Evolutionary conservation across 2,888 invertebrate genomes (phyloP).

Genomic region (Bellardia pandia): DNA sequence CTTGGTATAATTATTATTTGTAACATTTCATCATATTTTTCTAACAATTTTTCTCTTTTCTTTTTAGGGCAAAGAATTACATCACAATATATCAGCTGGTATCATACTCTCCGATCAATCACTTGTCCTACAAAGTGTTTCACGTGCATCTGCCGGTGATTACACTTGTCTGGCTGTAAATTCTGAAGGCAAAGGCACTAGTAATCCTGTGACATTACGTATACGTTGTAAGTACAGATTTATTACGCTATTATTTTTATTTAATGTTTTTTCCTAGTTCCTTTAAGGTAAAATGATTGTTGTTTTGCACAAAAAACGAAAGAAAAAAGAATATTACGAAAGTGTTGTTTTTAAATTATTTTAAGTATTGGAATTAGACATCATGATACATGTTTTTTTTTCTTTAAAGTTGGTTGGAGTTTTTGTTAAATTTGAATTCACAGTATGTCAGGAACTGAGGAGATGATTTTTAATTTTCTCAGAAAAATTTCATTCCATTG

Average conservation of each 20-base stretch:
- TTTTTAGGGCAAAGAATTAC: slow-evolving; percentile 90
- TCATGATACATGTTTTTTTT: not conserved
- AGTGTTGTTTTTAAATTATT: not conserved
- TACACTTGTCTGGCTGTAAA: slow-evolving; percentile 95
- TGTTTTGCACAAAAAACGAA: not conserved
- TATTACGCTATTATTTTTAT: slow-evolving; percentile 46
- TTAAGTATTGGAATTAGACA: not conserved
- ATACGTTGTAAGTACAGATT: slow-evolving; percentile 88
- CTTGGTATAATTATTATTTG: slow-evolving; percentile 36
- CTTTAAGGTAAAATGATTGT: slow-evolving; percentile 6
- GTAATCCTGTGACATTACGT: slow-evolving; percentile 89
- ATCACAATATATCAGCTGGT: slow-evolving; percentile 92
- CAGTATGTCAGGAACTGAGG: too few species aligned
- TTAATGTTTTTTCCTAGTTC: not conserved
- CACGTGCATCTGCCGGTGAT: slow-evolving; percentile 92
- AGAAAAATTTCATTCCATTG: too few species aligned
- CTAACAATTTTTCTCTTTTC: slow-evolving; percentile 8
- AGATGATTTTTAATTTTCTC: too few species aligned
- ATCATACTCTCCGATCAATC: slow-evolving; percentile 94
- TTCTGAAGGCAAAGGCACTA: slow-evolving; percentile 91
- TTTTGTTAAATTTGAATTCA: too few species aligned
- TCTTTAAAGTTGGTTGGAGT: too few species aligned
- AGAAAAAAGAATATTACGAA: not conserved
- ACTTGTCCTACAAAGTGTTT: slow-evolving; percentile 93
- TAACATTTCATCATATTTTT: not conserved